A percentile compares a stretch with the other conserved stretches of the same genome.
These are phyloP conservation scores for Pseudomyrmex concolor DNA, from an alignment of 1,140 invertebrate genomes.

Conservation along the genomic window DNA sequence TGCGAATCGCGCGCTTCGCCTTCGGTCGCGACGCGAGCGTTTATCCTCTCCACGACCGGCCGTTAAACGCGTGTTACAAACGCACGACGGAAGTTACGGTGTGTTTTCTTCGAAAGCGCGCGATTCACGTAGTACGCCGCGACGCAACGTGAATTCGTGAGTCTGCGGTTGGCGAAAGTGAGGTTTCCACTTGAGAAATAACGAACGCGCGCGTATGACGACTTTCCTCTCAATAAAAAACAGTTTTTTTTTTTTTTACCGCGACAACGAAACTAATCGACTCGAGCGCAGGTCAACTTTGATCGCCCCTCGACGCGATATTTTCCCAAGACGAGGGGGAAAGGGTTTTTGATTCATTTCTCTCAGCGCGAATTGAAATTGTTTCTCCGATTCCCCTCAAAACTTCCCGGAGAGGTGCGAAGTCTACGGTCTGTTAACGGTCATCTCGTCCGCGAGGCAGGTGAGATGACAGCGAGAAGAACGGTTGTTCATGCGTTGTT, in stretches of 20 bases:
- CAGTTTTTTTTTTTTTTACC: not conserved
- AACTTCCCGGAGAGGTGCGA: not conserved
- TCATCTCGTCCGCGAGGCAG: constrained; percentile 47
- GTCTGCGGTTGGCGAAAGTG: too few species aligned
- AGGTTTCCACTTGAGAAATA: too few species aligned
- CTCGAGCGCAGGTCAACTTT: not conserved
- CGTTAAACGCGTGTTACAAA: constrained; percentile 45
- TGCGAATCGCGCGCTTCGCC: constrained; percentile 65
- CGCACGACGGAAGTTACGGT: constrained; percentile 24
- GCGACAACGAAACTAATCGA: not conserved
- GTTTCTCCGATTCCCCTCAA: constrained; percentile 32
- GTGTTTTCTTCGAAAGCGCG: constrained; percentile 50
- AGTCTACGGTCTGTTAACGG: constrained; percentile 26
- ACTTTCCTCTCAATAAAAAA: not conserved
- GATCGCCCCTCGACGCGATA: not conserved
- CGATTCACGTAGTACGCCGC: constrained; percentile 1
- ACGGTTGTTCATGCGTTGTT: not conserved
- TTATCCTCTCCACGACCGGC: constrained; percentile 34
- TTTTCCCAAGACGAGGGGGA: constrained; percentile 20
- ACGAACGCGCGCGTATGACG: not conserved
- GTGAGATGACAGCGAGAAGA: constrained; percentile 34
- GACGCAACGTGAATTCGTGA: too few species aligned
- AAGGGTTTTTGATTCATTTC: constrained; percentile 57
- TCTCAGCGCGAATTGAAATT: constrained; percentile 12
- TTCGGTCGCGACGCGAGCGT: constrained; percentile 32